phyloP scores from a whole-genome alignment of 2,888 invertebrate species.

The Apamea sordens region DNA sequence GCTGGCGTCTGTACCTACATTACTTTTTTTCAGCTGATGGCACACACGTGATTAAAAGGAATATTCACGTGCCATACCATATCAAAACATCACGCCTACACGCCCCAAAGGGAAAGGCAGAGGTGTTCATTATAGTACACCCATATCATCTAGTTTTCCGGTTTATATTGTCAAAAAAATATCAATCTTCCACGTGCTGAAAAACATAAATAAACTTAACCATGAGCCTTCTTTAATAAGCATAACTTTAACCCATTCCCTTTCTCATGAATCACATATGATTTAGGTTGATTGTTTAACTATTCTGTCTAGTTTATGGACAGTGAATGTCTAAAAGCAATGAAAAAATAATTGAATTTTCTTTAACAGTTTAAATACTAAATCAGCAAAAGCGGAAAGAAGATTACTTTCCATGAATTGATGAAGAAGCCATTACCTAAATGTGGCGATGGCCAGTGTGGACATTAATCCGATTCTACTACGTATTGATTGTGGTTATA shows the following conservation, averaged over 20 bases:
- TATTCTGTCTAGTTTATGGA: no score
- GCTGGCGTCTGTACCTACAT: no score
- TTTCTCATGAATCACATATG: no score
- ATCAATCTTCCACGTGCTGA: background rate
- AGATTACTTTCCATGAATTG: slow-evolving; percentile 13
- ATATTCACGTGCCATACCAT: no score
- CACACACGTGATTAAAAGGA: background rate
- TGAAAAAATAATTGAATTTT: background rate
- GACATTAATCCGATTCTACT: background rate
- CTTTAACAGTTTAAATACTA: background rate
- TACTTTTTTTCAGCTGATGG: no score
- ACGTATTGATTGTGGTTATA: background rate
- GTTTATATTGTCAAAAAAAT: background rate
- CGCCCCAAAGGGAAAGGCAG: background rate
- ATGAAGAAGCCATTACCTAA: slow-evolving; percentile 15
- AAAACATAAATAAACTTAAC: background rate
- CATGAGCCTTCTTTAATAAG: background rate
- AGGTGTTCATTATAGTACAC: background rate
- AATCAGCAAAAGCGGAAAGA: background rate
- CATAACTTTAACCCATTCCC: background rate
- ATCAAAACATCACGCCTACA: background rate
- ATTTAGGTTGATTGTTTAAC: no score
- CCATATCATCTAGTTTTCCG: background rate
- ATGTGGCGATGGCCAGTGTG: background rate
- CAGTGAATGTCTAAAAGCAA: no score